Evolutionary conservation across 2,113 vertebrate species (phyloP), one percentile per base, ranked within the genome.

Genomic region (Agapornis roseicollis): DNA sequence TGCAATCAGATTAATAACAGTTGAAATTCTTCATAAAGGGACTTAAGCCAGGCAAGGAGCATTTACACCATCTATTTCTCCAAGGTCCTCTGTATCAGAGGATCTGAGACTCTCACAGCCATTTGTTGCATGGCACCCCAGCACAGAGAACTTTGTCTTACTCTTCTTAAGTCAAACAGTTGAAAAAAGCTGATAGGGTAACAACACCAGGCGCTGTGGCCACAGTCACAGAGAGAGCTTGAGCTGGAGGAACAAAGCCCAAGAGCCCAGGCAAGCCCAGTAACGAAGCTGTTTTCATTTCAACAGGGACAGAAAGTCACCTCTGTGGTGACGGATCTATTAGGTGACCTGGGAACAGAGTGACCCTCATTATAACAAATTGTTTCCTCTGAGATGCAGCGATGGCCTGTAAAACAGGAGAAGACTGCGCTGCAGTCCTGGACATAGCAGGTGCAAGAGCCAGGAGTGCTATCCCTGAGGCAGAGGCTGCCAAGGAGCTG

Each of bases 281-380:
- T 66, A 80, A 74, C 0, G 1, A 76, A 55, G 28, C 35, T 61
- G 35, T 46, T 88, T 71, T 39, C 13, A 28, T 84, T 80, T 80
- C 52, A 80, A 20, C 8, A 33, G 37, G 22, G 41, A 69, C 47
- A 70, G 37, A 70, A 76, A 58, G 65, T 66, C 80, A 85, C 47
- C n/a, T 68, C 35, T 0, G 0, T 39, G 28, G 27, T 24, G 49
- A 20, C 0, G 0, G 28, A 47, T 80, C 15, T 60, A 41, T 56
- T 65, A 68, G 50, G 12, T 72, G 76, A 55, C 37, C 53, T 28
- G 31, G 53, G 42, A 85, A 81, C 10, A 37, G 6, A 27, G 74
- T n/a, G 47, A 77, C 42, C 25, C 19, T n/a, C 14, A 10, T 81
- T 58, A 47, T 29, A 77, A 72, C 53, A 69, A 85, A 52, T 80